Base-by-base conservation (phyloP, 2,888 invertebrate genomes). In the Gandaritis pyraliata region DNA sequence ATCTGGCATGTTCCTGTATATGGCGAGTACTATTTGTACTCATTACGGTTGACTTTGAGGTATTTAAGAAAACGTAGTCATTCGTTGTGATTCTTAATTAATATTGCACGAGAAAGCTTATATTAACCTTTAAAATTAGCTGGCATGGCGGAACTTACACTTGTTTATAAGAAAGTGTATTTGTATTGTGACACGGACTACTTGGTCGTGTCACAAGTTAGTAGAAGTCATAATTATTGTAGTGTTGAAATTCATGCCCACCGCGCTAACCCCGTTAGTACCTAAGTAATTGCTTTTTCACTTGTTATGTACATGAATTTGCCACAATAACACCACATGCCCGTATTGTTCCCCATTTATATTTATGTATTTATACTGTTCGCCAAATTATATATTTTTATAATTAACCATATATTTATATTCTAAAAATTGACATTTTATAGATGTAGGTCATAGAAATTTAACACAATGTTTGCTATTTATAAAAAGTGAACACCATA, bases 351-450 rank as follows among this genome's bases (percentile, higher is more conserved):
- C 76, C 70, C 81, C 80, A 59, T 58, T 62, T 59, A 65, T 64
- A 64, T 53, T 33, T 68, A 69, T 66, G 61, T 70, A 83, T 83
- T 77, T 86, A 86, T 83, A 88, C 86, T 83, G 83, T 85, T 85
- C 85, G 87, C 86, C 84, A 87, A 90, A 88, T 78, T 86, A 83
- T 78, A 76, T 80, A 81, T 84, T 83, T 84, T 80, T 87, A 87
- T 89, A 89, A 83, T 84, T 87, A 85, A 81, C 83, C 87, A 87
- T 85, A 64, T 64, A 64, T 55, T 63, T 68, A 86, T 86, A 88
- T 86, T 87, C 86, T 56, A 76, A 90, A 33, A 88, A 88, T 88
- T 88, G 79, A 82, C 75, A 84, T 83, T 82, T 76, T 78, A 80
- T 86, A 83, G 82, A 79, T 77, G 80, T 84, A 83, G 81, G 76